A percentile compares a stretch with the other conserved stretches of the same genome.
Evolutionary conservation across 1,140 invertebrate genomes (phyloP).

Genomic region (Drosophila azteca): DNA sequence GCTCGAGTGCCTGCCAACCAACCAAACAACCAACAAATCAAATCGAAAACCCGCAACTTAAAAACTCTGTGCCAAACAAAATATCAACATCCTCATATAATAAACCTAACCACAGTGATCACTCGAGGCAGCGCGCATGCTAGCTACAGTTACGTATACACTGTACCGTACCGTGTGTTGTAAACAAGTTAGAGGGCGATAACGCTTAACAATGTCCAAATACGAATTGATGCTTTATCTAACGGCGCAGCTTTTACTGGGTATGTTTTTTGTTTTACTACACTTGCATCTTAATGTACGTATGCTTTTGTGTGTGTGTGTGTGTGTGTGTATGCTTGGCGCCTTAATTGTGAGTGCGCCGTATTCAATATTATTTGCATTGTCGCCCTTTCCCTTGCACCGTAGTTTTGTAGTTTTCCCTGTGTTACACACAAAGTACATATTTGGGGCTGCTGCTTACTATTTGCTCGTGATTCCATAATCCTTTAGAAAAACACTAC

Average conservation of each 20-base stretch:
- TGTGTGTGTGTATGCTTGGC: conserved; percentile 35
- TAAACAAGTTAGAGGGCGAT: conserved; percentile 69
- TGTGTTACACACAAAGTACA: background rate
- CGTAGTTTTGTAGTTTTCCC: conserved; percentile 22
- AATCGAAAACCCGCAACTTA: background rate
- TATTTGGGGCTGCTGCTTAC: background rate
- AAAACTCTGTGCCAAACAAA: conserved; percentile 50
- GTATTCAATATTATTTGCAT: conserved; percentile 50
- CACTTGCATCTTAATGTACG: background rate
- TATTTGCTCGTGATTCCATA: conserved; percentile 6
- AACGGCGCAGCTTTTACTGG: conserved; percentile 64
- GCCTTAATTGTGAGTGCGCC: conserved; percentile 37
- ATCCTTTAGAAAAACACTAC: conserved; percentile 1
- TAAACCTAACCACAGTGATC: conserved; percentile 21
- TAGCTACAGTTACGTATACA: conserved; percentile 64
- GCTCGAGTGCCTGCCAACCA: conserved; percentile 29
- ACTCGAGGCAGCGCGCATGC: conserved; percentile 28
- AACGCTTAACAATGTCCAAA: conserved; percentile 63
- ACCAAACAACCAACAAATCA: conserved; percentile 17
- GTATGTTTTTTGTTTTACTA: conserved; percentile 52
- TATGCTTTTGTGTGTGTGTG: conserved; percentile 26
- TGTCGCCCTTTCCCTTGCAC: conserved; percentile 12
- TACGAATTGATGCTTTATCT: conserved; percentile 67
- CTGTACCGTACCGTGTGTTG: conserved; percentile 30
- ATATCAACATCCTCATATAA: conserved; percentile 6